These are phyloP conservation scores for Dendrolimus pini DNA, from an alignment of 2,888 invertebrate genomes.

Conservation along the genomic window DNA sequence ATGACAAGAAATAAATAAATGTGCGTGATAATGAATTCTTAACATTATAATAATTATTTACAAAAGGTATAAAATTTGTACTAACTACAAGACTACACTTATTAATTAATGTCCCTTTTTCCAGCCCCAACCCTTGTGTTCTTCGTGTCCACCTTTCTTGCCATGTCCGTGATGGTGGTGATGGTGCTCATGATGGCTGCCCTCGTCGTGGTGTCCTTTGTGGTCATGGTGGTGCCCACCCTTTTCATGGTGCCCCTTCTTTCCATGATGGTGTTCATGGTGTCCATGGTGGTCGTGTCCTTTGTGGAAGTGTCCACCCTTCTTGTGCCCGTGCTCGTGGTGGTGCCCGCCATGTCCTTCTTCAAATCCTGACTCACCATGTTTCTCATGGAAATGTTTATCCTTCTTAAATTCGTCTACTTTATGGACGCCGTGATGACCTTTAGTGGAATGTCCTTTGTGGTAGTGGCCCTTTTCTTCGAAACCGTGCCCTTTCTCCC, in stretches of 20 bases:
- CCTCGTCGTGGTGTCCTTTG: constrained; percentile 86
- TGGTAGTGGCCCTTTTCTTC: constrained; percentile 82
- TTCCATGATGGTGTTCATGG: constrained; percentile 86
- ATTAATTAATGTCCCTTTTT: constrained; percentile 67
- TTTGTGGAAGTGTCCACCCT: constrained; percentile 87
- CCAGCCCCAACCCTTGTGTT: constrained; percentile 87
- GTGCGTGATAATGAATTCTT: no score
- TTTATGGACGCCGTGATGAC: constrained; percentile 90
- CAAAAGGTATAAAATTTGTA: constrained; percentile 12
- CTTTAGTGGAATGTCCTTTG: constrained; percentile 90
- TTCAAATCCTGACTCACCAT: constrained; percentile 85
- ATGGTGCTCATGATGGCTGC: constrained; percentile 86
- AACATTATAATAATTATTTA: constrained; percentile 17
- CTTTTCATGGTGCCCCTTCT: constrained; percentile 87
- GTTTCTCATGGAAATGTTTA: constrained; percentile 90
- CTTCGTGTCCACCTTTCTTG: constrained; percentile 87
- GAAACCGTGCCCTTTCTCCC: constrained; percentile 75
- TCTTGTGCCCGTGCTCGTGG: constrained; percentile 85
- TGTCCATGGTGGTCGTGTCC: constrained; percentile 86
- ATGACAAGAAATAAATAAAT: no score
- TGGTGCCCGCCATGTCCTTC: constrained; percentile 87
- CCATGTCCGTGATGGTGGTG: constrained; percentile 83
- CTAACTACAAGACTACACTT: constrained; percentile 11
- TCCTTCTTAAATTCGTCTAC: constrained; percentile 89
- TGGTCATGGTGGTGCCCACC: constrained; percentile 88